phyloP scores from a whole-genome alignment of 2,113 vertebrate species.

The Ascaphus truei region DNA sequence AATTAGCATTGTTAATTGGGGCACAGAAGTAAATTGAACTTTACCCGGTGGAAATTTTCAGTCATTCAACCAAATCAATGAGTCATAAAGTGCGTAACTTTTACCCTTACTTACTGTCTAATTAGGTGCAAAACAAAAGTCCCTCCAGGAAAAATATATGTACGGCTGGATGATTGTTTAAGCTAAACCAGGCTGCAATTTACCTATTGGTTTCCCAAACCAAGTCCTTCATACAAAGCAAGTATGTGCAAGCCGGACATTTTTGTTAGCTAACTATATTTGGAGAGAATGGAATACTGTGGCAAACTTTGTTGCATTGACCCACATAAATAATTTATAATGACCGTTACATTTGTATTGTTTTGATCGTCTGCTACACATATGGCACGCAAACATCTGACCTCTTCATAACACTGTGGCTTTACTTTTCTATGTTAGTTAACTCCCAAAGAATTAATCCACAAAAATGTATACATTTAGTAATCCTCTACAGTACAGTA shows the following conservation, averaged over 20 bases:
- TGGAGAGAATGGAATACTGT: too few relatives aligned
- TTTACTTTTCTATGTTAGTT: too few relatives aligned
- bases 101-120: conserved; percentile 55
- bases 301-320: too few relatives aligned
- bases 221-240: not conserved
- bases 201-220: not conserved
- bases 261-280: not conserved
- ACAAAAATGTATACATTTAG: too few relatives aligned
- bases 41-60: conserved; percentile 70
- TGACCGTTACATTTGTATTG: too few relatives aligned
- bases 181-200: not conserved
- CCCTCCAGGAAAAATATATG: conserved; percentile 60
- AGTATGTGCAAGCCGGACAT: not conserved
- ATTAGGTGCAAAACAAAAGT: conserved; percentile 66
- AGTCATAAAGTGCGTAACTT: conserved; percentile 56
- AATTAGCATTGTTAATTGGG: conserved; percentile 76
- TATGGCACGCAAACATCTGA: too few relatives aligned
- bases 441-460: too few relatives aligned
- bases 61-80: conserved; percentile 68
- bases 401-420: too few relatives aligned
- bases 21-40: conserved; percentile 66
- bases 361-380: too few relatives aligned
- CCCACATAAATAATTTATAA: too few relatives aligned
- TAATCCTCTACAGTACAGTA: too few relatives aligned
- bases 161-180: conserved; percentile 22